A percentile compares a stretch with the other conserved stretches of the same genome.
Conservation (phyloP, 2,888 invertebrate genomes). For the Rhabditoides inermis region DNA sequence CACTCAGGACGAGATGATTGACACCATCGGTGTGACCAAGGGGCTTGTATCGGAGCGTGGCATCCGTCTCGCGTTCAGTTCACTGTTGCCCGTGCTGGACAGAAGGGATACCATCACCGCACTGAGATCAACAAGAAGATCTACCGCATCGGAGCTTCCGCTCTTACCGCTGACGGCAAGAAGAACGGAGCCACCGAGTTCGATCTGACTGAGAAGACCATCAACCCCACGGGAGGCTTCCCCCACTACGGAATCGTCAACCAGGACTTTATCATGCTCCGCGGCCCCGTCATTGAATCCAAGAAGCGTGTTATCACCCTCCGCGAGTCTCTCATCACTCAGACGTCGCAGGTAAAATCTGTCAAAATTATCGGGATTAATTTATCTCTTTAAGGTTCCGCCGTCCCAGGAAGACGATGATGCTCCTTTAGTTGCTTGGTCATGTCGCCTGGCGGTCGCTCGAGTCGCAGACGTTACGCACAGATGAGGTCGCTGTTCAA, state of each 20-base stretch:
- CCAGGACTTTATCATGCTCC: constrained; percentile 95
- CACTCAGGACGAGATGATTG: constrained; percentile 94
- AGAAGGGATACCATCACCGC: constrained; percentile 98
- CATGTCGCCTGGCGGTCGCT: no score
- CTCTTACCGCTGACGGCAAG: constrained; percentile 63
- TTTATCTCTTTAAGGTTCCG: no score
- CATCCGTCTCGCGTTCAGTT: constrained; percentile 98
- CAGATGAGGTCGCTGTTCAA: no score
- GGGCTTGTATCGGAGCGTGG: constrained; percentile 99
- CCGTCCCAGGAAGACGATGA: no score
- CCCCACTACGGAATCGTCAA: constrained; percentile 99
- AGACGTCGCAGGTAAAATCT: no score
- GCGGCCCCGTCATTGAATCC: constrained; percentile 89
- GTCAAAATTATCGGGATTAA: no score
- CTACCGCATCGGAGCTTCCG: constrained; percentile 76
- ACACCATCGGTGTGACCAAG: constrained; percentile 96
- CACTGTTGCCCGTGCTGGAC: constrained; percentile 98
- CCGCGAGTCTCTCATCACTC: constrained; percentile 83
- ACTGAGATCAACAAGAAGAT: constrained; percentile 99
- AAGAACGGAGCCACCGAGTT: constrained; percentile 96
- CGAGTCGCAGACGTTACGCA: no score
- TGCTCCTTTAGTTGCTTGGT: no score
- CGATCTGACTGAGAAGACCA: constrained; percentile 86
- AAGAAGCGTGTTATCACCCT: constrained; percentile 92
- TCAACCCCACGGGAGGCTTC: constrained; percentile 99